These are phyloP conservation scores for Loriculus beryllinus DNA, from an alignment of 2,797 vertebrate species.

Conservation along the genomic window DNA sequence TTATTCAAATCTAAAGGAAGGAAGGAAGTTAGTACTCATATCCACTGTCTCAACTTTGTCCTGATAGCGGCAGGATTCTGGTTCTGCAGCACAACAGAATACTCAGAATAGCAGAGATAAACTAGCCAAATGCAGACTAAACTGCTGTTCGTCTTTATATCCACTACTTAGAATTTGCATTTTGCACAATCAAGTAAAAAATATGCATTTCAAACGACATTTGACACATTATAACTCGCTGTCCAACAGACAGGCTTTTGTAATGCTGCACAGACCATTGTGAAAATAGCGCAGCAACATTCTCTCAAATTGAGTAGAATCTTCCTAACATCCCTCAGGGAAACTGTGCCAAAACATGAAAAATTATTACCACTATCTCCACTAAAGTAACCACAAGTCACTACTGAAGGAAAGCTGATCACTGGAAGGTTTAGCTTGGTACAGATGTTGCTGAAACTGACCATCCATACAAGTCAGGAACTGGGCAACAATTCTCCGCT, in stretches of 20 bases:
- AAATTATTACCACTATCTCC: not conserved
- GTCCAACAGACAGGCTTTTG: not conserved
- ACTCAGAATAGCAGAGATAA: not conserved
- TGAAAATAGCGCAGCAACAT: not conserved
- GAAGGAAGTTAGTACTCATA: not conserved
- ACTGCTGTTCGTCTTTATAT: not conserved
- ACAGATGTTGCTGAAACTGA: conserved; percentile 59
- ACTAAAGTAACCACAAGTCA: not conserved
- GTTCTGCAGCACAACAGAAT: not conserved
- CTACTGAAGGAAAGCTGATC: not conserved
- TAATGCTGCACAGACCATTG: not conserved
- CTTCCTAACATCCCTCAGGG: not conserved
- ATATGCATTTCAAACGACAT: not conserved
- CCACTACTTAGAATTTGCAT: not conserved
- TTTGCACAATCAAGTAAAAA: not conserved
- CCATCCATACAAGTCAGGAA: conserved; percentile 97
- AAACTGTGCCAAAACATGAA: not conserved
- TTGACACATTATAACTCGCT: not conserved
- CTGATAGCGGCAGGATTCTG: not conserved
- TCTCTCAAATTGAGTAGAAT: not conserved
- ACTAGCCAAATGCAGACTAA: not conserved
- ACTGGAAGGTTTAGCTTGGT: not conserved
- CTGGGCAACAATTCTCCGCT: conserved; percentile 95
- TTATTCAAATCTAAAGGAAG: conserved; percentile 84
- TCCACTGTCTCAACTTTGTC: not conserved